Conservation (phyloP, 2,113 vertebrate species). For the Mastomys natalensis region DNA sequence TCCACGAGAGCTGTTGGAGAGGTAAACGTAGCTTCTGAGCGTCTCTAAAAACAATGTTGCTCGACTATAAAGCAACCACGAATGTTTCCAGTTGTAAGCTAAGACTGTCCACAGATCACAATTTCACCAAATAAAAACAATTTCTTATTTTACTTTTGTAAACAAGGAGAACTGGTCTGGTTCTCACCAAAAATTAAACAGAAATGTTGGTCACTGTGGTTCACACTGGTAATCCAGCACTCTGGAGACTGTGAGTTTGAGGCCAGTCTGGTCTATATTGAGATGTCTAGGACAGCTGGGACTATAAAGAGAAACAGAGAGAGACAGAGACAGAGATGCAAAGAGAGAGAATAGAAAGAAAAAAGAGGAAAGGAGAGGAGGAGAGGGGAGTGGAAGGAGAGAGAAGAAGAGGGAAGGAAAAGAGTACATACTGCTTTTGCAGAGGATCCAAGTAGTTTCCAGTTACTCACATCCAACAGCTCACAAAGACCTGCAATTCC, state of each 20-base stretch:
- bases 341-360: not conserved
- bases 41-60: not conserved
- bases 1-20: not conserved
- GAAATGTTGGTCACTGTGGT: not conserved
- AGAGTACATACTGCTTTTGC: not conserved
- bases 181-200: slow-evolving; percentile 5
- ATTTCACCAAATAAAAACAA: not conserved
- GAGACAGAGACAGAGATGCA: too few species aligned
- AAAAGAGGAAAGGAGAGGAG: not conserved
- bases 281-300: not conserved
- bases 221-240: not conserved
- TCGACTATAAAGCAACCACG: not conserved
- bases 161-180: not conserved
- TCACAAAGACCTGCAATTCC: not conserved
- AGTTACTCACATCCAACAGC: not conserved
- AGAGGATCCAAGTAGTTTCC: not conserved
- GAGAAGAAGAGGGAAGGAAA: too few species aligned
- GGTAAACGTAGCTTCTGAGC: not conserved
- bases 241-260: not conserved
- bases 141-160: not conserved
- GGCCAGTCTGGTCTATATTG: too few species aligned
- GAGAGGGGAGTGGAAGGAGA: not conserved
- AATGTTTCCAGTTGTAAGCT: not conserved
- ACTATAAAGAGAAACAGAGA: not conserved
- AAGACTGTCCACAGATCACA: not conserved